Conservation (phyloP, 2,888 invertebrate genomes). For the Drosophila subquinaria region DNA sequence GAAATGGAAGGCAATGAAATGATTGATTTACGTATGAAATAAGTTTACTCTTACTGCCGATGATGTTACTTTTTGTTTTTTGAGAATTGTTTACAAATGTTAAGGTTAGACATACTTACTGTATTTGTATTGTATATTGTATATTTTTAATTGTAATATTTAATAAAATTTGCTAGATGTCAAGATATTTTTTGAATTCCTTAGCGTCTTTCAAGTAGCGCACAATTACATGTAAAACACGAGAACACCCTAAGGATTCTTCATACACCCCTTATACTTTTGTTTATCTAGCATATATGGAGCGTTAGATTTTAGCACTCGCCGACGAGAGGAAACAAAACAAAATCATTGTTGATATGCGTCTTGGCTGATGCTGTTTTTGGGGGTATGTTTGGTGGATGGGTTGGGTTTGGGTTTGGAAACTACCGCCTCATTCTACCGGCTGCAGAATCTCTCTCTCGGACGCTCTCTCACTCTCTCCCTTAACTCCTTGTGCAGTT, state of each 20-base stretch:
- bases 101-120: background rate
- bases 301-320: constrained; percentile 47
- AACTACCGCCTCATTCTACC: constrained; percentile 41
- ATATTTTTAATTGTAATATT: background rate
- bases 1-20: constrained; percentile 84
- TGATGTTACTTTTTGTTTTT: background rate
- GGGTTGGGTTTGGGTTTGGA: constrained; percentile 32
- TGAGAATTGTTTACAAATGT: background rate
- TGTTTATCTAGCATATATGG: constrained; percentile 72
- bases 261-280: constrained; percentile 63
- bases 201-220: constrained; percentile 39
- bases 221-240: constrained; percentile 27
- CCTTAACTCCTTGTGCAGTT: constrained; percentile 51
- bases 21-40: constrained; percentile 73
- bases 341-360: constrained; percentile 74
- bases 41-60: background rate
- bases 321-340: constrained; percentile 57
- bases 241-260: constrained; percentile 50
- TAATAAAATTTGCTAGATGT: constrained; percentile 11
- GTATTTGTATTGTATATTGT: background rate
- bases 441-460: constrained; percentile 20
- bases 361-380: constrained; percentile 54
- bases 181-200: constrained; percentile 33
- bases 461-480: constrained; percentile 1
- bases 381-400: constrained; percentile 44